A percentile compares a stretch with the other conserved stretches of the same genome.
Evolutionary conservation across 2,797 vertebrate genomes (phyloP).

Genomic region (Sarcoramphus papa): DNA sequence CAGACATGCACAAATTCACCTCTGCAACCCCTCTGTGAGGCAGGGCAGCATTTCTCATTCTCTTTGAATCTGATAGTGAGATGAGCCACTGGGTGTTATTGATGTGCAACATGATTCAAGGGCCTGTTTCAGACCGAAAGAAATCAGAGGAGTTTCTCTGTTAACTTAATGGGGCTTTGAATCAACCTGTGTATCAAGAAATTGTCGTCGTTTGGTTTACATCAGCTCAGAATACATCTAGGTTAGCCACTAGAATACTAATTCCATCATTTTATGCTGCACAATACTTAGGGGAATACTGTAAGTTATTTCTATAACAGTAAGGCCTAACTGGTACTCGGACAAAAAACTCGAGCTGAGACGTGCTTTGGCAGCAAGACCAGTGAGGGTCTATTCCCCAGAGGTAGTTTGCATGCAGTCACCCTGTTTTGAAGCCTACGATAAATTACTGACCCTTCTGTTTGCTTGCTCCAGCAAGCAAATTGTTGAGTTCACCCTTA

Average conservation of each 20-base stretch:
- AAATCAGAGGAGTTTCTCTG: neutral
- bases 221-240: neutral
- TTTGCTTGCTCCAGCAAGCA: neutral
- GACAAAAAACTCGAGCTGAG: neutral
- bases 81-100: neutral
- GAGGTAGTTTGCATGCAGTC: neutral
- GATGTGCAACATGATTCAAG: neutral
- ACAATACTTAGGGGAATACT: neutral
- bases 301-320: neutral
- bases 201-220: neutral
- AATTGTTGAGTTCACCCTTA: neutral
- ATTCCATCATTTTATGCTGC: neutral
- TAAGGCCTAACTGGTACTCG: neutral
- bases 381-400: neutral
- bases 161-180: neutral
- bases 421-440: neutral
- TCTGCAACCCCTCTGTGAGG: neutral
- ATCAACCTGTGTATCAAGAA: neutral
- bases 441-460: neutral
- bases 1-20: neutral
- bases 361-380: neutral
- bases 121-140: neutral
- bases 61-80: neutral
- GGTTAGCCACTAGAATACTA: neutral
- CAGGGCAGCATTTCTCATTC: neutral